These are phyloP conservation scores for Phoeniculus purpureus DNA, from an alignment of 2,797 vertebrate species.

Conservation along the genomic window DNA sequence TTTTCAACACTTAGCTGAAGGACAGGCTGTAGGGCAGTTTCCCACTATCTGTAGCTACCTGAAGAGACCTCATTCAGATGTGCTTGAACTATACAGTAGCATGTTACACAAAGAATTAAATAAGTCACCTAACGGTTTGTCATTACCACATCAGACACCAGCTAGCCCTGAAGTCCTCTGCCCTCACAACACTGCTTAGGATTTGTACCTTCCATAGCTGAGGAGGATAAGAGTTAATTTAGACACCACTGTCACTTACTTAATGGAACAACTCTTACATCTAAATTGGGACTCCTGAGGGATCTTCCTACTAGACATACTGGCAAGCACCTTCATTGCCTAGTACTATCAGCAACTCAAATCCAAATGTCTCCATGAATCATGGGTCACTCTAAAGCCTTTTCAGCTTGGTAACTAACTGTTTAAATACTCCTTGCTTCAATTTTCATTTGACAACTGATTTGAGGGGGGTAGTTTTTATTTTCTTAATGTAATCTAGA, in stretches of 20 bases:
- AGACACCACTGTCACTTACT: neutral
- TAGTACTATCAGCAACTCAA: neutral
- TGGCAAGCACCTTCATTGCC: neutral
- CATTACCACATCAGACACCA: slow-evolving; percentile 17
- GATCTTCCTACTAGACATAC: neutral
- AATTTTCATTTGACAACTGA: neutral
- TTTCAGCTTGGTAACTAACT: neutral
- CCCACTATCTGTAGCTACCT: slow-evolving; percentile 11
- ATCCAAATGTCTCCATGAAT: neutral
- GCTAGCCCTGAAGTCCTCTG: slow-evolving; percentile 13
- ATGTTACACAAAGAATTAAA: slow-evolving; percentile 3
- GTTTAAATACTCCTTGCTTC: neutral
- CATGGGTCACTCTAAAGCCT: neutral
- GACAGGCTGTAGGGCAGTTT: slow-evolving; percentile 11
- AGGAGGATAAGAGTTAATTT: neutral
- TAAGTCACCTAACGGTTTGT: slow-evolving; percentile 19
- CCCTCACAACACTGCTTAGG: neutral
- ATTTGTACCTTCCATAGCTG: neutral
- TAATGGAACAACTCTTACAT: neutral
- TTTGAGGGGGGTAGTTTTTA: neutral
- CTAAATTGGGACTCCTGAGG: neutral
- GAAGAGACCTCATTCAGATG: neutral
- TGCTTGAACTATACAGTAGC: slow-evolving; percentile 10
- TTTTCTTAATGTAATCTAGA: neutral
- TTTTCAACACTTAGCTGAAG: neutral